phyloP scores from a whole-genome alignment of 2,113 vertebrate species.

The Protobothrops mucrosquamatus region DNA sequence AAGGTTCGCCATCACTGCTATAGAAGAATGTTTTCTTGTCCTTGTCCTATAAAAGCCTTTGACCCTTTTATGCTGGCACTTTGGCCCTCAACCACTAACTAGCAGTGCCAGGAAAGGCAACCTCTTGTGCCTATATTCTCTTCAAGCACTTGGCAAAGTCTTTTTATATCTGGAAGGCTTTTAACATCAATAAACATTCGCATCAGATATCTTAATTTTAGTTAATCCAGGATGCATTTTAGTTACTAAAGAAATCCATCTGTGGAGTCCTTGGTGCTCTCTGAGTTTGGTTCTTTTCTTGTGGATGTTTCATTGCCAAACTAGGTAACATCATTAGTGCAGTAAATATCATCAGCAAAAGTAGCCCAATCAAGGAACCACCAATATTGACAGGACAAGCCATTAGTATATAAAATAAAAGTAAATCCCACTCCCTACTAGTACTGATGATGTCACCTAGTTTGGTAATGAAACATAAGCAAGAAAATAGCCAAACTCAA shows the following conservation, averaged over 20 bases:
- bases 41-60: neutral
- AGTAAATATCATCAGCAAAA: neutral
- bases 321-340: neutral
- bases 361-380: neutral
- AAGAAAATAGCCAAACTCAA: neutral
- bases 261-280: neutral
- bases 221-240: neutral
- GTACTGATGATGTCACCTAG: neutral
- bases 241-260: neutral
- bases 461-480: neutral
- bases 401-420: neutral
- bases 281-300: neutral
- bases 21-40: neutral
- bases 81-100: neutral
- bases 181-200: neutral
- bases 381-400: neutral
- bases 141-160: neutral
- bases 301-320: neutral
- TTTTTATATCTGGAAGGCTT: neutral
- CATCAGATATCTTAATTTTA: neutral
- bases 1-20: neutral
- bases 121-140: neutral
- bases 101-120: neutral
- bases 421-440: neutral
- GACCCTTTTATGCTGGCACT: neutral